phyloP scores from a whole-genome alignment of 2,113 vertebrate species.

The Manacus vitellinus region DNA sequence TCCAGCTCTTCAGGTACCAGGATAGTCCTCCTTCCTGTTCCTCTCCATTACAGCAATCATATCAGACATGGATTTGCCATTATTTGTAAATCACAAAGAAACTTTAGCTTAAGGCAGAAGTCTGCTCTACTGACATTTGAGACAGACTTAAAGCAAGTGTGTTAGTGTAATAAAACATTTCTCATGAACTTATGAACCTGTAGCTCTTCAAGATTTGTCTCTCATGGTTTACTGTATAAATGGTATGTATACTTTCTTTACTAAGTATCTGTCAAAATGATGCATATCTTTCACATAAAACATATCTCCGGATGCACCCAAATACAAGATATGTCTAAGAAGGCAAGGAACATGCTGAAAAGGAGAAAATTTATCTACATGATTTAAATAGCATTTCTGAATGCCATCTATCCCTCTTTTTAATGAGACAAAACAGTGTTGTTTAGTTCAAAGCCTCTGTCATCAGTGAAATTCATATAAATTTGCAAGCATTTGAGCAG shows the following conservation, averaged over 20 bases:
- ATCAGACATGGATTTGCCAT: constrained; percentile 30
- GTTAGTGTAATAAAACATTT: constrained; percentile 58
- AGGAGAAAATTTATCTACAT: background rate
- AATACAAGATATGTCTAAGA: background rate
- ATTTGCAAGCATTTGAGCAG: background rate
- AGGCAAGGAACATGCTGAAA: background rate
- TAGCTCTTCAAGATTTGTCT: constrained; percentile 16
- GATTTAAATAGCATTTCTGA: background rate
- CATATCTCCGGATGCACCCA: background rate
- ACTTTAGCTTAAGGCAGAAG: background rate
- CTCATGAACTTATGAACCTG: constrained; percentile 67
- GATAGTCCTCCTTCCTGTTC: constrained; percentile 49
- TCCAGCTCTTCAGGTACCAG: background rate
- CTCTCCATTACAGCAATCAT: constrained; percentile 6
- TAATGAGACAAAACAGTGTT: background rate
- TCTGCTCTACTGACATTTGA: constrained; percentile 29
- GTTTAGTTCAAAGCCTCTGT: background rate
- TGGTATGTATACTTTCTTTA: background rate
- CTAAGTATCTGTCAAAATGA: constrained; percentile 39
- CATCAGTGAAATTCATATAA: background rate
- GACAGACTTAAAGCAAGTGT: constrained; percentile 33
- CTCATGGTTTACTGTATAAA: constrained; percentile 23
- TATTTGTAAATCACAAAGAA: constrained; percentile 46
- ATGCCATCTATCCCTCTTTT: background rate
- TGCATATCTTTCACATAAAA: constrained; percentile 11